Evolutionary conservation across 2,888 invertebrate genomes (phyloP).

Genomic region (Archips crataeganus): DNA sequence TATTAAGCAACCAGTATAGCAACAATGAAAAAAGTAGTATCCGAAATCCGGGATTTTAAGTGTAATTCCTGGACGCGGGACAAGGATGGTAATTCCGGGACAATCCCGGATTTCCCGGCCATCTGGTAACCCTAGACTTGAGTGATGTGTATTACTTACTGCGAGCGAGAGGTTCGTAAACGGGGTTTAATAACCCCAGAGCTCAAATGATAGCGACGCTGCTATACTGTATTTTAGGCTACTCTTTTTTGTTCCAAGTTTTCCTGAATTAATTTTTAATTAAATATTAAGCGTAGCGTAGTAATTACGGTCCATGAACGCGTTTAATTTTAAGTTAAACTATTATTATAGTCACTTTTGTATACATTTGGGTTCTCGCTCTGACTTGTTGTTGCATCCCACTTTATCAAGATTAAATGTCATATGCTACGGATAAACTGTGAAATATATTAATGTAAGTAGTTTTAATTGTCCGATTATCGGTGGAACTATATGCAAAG

Average conservation of each 20-base stretch:
- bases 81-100: too few relatives aligned
- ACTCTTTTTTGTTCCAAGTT: not conserved
- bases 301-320: not conserved
- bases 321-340: not conserved
- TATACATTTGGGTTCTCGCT: not conserved
- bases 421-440: not conserved
- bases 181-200: too few relatives aligned
- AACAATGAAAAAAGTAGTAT: too few relatives aligned
- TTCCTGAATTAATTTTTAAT: not conserved
- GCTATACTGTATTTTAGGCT: not conserved
- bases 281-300: not conserved
- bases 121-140: too few relatives aligned
- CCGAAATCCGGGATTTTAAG: too few relatives aligned
- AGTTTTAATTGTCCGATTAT: not conserved
- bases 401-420: not conserved
- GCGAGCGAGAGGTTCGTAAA: too few relatives aligned
- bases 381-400: not conserved
- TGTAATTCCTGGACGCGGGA: too few relatives aligned
- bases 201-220: too few relatives aligned
- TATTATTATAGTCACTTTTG: not conserved
- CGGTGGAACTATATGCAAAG: not conserved
- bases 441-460: conserved; percentile 1
- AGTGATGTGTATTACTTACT: too few relatives aligned
- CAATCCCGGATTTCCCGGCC: too few relatives aligned
- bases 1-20: too few relatives aligned